Base-by-base conservation (phyloP, 2,113 vertebrate species). In the Microtus pennsylvanicus region DNA sequence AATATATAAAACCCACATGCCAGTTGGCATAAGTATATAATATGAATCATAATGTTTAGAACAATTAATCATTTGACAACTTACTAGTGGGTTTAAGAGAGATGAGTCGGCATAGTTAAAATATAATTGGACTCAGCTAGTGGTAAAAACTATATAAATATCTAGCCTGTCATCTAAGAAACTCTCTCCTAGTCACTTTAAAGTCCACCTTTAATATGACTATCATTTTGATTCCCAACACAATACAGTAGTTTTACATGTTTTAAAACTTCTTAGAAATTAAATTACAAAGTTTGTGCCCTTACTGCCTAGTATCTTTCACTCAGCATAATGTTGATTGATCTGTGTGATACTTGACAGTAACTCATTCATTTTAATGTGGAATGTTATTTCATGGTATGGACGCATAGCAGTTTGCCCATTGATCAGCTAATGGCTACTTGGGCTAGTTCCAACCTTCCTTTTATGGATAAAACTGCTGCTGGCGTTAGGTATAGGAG, bases 21-120 rank as follows among this genome's bases (percentile, higher is more conserved):
- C 16, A 47, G n/a, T 63, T 76, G 67, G 38, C 63, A 52, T 12
- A 17, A 94, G 91, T 69, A 76, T 63, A 13, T 45, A 63, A 52
- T 61, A 1, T 45, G 13, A 76, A 14, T 77, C 47, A 12, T 52
- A 90, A 83, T 77, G n/a, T 4, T 72, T 63, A 26, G 28, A 52
- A 89, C 13, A 42, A 63, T 17, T 85, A 89, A 80, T 90, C 42
- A 86, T 86, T 61, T 86, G 33, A 80, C n/a, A 95, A 35, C 28
- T 69, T 75, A 52, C 77, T 86, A 74, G 16, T 30, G 12, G 55
- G 67, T 50, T 89, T 89, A 16, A 50, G 33, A 77, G 81, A n/a
- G n/a, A 17, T 58, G 45, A 69, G 47, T 35, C 50, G 5, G 30
- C 19, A 50, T 50, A 35, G 83, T 50, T 50, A 7, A 67, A 69